A percentile compares a stretch with the other conserved stretches of the same genome.
Evolutionary conservation across 2,113 vertebrate genomes (phyloP).

Genomic region (Heterotis niloticus): DNA sequence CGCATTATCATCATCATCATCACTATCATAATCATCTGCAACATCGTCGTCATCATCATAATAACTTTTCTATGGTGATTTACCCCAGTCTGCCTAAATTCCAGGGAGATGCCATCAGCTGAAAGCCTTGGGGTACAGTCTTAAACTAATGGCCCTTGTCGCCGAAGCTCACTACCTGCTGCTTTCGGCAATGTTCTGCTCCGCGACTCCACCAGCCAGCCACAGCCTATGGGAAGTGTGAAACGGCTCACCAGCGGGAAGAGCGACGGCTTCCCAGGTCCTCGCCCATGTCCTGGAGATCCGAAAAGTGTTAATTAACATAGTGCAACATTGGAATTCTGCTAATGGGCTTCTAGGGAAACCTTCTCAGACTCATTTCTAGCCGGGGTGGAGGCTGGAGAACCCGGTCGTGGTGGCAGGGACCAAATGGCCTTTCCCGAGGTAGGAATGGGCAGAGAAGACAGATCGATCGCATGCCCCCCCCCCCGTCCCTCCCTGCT

Average conservation of each 20-base stretch:
- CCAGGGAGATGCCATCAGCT: not conserved
- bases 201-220: not conserved
- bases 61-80: not conserved
- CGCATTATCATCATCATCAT: not conserved
- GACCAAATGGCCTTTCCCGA: not conserved
- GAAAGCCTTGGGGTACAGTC: too few relatives aligned
- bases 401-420: constrained; percentile 64
- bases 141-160: constrained; percentile 4
- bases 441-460: not conserved
- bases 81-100: not conserved
- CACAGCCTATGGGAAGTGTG: constrained; percentile 1
- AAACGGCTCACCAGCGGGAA: constrained; percentile 8
- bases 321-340: constrained; percentile 66
- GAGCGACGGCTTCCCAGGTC: constrained; percentile 36
- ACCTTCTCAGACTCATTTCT: constrained; percentile 63
- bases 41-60: not conserved
- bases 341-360: constrained; percentile 75
- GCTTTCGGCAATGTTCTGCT: constrained; percentile 5
- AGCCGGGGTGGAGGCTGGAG: constrained; percentile 50
- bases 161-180: constrained; percentile 10
- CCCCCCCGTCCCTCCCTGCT: not conserved
- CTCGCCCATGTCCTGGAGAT: constrained; percentile 45
- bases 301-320: constrained; percentile 74
- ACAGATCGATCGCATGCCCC: not conserved
- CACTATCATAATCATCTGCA: not conserved